Evolutionary conservation across 2,113 vertebrate genomes (phyloP).

Genomic region (Misgurnus mizolepis): DNA sequence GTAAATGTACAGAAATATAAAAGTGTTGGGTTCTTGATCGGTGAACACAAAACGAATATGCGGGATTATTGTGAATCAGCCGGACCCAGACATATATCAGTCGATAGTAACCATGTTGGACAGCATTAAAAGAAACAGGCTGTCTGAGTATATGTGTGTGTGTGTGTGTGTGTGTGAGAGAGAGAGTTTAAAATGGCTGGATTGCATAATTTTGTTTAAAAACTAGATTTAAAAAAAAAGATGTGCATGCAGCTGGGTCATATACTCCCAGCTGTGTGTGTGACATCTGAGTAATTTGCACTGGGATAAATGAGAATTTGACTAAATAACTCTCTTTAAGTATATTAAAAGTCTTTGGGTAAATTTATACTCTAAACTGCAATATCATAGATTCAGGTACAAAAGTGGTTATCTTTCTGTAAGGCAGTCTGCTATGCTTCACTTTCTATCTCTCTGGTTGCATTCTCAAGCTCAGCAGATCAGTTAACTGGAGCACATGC

Average conservation of each 20-base stretch:
- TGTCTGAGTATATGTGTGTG: neutral
- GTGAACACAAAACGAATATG: neutral
- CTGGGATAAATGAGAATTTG: too few species aligned
- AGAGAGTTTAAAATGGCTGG: neutral
- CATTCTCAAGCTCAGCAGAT: slow-evolving; percentile 60
- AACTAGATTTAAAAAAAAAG: too few species aligned
- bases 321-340: too few species aligned
- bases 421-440: too few species aligned
- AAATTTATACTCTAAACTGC: neutral
- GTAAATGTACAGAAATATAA: neutral
- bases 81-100: neutral
- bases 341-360: too few species aligned
- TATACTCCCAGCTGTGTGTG: too few species aligned
- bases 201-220: too few species aligned
- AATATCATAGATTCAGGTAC: neutral
- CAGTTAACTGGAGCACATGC: slow-evolving; percentile 68
- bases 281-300: too few species aligned
- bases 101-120: neutral
- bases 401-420: too few species aligned
- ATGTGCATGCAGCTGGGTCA: too few species aligned
- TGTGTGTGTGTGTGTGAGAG: neutral
- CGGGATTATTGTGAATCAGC: neutral
- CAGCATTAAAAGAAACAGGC: neutral
- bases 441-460: slow-evolving; percentile 15
- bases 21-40: neutral